Evolutionary conservation across 2,888 invertebrate species (phyloP), one percentile per base, ranked within the genome.

Genomic region (Nudaria mundana): DNA sequence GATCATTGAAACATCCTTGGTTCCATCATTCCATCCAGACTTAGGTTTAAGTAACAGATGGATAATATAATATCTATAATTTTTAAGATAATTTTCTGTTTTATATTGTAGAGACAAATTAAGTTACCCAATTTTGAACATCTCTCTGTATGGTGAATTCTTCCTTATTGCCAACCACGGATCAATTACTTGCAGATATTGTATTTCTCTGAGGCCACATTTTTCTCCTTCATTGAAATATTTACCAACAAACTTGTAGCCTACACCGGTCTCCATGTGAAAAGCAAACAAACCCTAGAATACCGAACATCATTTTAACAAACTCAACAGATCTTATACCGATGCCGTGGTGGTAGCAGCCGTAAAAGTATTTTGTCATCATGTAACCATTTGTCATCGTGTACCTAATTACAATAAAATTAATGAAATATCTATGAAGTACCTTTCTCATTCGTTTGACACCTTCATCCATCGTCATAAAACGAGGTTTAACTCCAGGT

Each of bases 201-300:
- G 90, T 56, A 94, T 93, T 64, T 93, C 93, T 39, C 91, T 90
- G 13, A 94, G 72, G 0, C 92, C 92, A 63, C 94, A 94, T 66
- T 94, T 94, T 70, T 94, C 92, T 8, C 90, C 90, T 67, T 94
- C 94, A 11, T 86, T 79, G 63, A 92, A 94, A 37, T 90, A 92
- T 66, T 92, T 92, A 11, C 91, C 90, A 0, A 94, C 91, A 16
- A 93, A 78, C 65, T 93, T 91, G 66, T 93, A 94, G 0, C 92
- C 92, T 0, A 91, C 89, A 0, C 92, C 91, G 1, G 90, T 80
- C 69, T 94, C 94, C 70, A 91, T 91, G 65, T 94, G 92, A 54
- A 93, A 93, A 1, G 92, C 93, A 59, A 92, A 93, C 15, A 93
- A 76, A 7, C 92, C 92, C 69, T 90, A 43, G 3, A 60, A 36